Evolutionary conservation across 2,888 invertebrate species (phyloP).

Genomic region (Philopedon plagiatum): DNA sequence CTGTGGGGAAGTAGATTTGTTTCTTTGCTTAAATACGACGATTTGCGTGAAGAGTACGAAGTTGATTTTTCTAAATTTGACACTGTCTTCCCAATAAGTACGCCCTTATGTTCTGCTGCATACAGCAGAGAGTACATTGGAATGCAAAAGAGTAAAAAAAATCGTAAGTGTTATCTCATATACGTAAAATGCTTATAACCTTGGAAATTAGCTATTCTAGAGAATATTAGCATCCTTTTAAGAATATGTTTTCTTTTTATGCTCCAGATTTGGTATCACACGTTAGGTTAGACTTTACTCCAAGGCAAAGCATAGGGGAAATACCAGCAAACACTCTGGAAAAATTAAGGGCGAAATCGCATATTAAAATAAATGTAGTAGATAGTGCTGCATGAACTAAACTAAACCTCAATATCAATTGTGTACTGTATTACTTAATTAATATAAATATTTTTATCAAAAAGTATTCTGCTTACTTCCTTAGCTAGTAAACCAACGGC

Average conservation of each 20-base stretch:
- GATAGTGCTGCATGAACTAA: neutral
- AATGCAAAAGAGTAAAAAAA: slow-evolving; percentile 37
- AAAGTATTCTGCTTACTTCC: too few species aligned
- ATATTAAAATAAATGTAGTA: neutral
- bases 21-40: slow-evolving; percentile 42
- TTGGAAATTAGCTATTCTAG: too few species aligned
- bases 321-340: slow-evolving; percentile 19
- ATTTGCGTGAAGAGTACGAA: slow-evolving; percentile 48
- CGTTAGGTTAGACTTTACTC: slow-evolving; percentile 38
- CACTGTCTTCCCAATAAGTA: slow-evolving; percentile 43
- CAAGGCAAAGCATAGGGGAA: slow-evolving; percentile 45
- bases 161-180: slow-evolving; percentile 7
- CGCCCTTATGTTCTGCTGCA: slow-evolving; percentile 53
- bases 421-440: too few species aligned
- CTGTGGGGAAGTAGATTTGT: slow-evolving; percentile 53
- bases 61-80: slow-evolving; percentile 55
- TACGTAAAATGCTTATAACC: too few species aligned
- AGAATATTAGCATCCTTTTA: too few species aligned
- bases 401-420: neutral
- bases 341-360: neutral
- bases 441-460: too few species aligned
- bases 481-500: too few species aligned
- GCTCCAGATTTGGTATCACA: slow-evolving; percentile 15
- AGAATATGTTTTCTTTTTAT: too few species aligned
- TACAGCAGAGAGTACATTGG: slow-evolving; percentile 31